phyloP scores from a whole-genome alignment of 2,797 vertebrate species.

The Pseudochirops corinnae region DNA sequence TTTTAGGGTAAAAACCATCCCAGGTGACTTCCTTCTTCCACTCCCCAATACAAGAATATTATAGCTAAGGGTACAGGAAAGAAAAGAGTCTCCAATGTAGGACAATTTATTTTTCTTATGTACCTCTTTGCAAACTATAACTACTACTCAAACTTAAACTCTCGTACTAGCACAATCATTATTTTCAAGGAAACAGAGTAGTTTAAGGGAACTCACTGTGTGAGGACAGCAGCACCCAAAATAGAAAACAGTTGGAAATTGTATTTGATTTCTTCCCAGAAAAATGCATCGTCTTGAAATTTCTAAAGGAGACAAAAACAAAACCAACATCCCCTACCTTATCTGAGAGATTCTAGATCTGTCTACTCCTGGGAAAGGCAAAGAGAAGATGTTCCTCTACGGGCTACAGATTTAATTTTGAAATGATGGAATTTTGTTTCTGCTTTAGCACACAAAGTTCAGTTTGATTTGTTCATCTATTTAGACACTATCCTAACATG shows the following conservation, averaged over 20 bases:
- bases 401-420: conserved; percentile 2
- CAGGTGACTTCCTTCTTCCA: background rate
- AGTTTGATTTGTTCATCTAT: conserved; percentile 53
- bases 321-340: background rate
- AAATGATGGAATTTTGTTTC: conserved; percentile 30
- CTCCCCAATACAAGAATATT: background rate
- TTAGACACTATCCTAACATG: conserved; percentile 25
- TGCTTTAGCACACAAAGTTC: conserved; percentile 46
- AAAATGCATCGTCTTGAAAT: conserved; percentile 35
- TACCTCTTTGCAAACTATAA: conserved; percentile 34
- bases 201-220: background rate
- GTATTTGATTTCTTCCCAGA: background rate
- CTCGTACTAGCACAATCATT: background rate
- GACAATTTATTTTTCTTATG: conserved; percentile 2
- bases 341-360: background rate
- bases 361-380: background rate
- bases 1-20: background rate
- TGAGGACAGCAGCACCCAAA: background rate
- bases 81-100: background rate
- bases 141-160: background rate
- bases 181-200: conserved; percentile 45
- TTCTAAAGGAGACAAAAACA: conserved; percentile 14
- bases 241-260: background rate
- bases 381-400: conserved; percentile 12
- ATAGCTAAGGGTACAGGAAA: conserved; percentile 33